Percentiles rank a stretch among this genome's conserved stretches.
These are phyloP conservation scores for Myrmophylax atrothorax DNA, from an alignment of 2,113 vertebrate genomes.

Conservation along the genomic window DNA sequence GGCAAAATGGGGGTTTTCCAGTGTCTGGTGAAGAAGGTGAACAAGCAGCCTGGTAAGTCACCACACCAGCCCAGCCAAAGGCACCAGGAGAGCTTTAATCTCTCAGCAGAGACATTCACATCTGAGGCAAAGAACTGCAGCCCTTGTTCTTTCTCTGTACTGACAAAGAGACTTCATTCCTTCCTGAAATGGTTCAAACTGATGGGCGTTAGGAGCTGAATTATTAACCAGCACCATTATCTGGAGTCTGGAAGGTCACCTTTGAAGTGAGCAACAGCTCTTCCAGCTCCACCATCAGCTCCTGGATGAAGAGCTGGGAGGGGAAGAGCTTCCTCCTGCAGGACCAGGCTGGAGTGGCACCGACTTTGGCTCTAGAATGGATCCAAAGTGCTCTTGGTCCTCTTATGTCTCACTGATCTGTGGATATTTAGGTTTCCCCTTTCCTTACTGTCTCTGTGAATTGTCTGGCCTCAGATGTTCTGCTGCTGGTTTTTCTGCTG, in stretches of 20 bases:
- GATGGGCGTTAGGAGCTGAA: neutral
- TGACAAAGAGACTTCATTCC: neutral
- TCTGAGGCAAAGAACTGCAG: neutral
- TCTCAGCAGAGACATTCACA: neutral
- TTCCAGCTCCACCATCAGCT: neutral
- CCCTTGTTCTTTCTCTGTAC: neutral
- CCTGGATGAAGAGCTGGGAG: neutral
- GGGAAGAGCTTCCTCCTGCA: neutral
- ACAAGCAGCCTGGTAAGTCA: neutral
- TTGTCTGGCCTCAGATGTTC: neutral
- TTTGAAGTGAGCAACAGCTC: slow-evolving; percentile 17
- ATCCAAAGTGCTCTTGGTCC: neutral
- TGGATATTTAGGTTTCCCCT: neutral
- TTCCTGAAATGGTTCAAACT: neutral
- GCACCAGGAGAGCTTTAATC: neutral
- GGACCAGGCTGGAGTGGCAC: neutral
- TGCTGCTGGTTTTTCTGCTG: neutral
- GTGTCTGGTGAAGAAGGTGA: neutral
- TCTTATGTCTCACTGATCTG: neutral
- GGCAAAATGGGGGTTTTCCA: neutral
- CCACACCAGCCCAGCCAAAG: neutral
- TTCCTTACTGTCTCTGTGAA: neutral
- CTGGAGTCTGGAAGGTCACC: neutral
- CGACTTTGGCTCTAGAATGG: neutral
- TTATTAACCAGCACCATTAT: slow-evolving; percentile 9